These are phyloP conservation scores for Eidolon helvum DNA, from an alignment of 2,113 vertebrate species.

Conservation along the genomic window DNA sequence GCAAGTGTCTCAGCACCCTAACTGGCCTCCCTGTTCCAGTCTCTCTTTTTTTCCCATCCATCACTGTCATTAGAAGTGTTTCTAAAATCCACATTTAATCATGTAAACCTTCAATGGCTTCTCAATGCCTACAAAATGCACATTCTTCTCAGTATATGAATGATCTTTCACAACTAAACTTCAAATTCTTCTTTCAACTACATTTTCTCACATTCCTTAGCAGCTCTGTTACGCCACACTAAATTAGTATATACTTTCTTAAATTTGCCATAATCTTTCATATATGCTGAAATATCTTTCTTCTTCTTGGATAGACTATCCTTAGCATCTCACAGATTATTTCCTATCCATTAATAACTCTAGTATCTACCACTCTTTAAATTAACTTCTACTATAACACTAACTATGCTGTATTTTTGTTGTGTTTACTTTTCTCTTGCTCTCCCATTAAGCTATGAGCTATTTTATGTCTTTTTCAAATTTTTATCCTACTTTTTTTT, in stretches of 20 bases:
- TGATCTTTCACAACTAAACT: background rate
- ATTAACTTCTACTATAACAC: background rate
- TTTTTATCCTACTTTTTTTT: background rate
- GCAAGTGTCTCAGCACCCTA: background rate
- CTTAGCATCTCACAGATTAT: background rate
- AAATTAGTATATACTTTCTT: background rate
- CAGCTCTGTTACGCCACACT: background rate
- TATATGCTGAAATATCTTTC: background rate
- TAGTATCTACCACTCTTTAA: background rate
- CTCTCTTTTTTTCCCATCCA: no score
- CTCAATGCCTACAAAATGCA: background rate
- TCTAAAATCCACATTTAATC: background rate
- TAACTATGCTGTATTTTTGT: background rate
- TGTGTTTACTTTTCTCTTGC: background rate
- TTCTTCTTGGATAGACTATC: background rate
- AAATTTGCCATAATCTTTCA: background rate
- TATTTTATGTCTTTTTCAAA: background rate
- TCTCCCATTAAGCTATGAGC: background rate
- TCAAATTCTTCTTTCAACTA: background rate
- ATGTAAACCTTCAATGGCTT: background rate
- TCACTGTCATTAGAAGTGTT: background rate
- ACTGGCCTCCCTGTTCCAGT: accelerated
- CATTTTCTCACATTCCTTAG: background rate
- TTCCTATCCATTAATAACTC: background rate
- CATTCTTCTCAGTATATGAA: background rate